A percentile compares a stretch with the other conserved stretches of the same genome.
These are phyloP conservation scores for Drosophila tropicalis DNA, from an alignment of 1,140 invertebrate species.

Conservation along the genomic window DNA sequence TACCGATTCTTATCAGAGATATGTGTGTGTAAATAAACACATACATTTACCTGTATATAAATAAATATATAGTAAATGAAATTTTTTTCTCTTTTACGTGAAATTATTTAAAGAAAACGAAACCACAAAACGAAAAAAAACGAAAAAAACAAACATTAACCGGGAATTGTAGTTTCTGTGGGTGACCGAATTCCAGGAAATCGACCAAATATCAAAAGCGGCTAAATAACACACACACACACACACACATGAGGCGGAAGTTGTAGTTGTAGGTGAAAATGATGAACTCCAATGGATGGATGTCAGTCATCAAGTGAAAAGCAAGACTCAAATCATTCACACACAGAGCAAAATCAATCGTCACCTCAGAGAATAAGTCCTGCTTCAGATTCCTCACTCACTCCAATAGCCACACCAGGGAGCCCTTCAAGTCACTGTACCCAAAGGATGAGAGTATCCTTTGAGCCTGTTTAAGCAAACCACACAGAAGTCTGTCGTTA, in stretches of 20 bases:
- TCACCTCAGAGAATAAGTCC: constrained; percentile 12
- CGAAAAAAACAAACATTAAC: constrained; percentile 75
- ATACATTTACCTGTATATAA: constrained; percentile 45
- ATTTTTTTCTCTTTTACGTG: constrained; percentile 38
- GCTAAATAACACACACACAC: constrained; percentile 39
- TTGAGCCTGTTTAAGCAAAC: too few relatives aligned
- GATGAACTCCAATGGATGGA: constrained; percentile 11
- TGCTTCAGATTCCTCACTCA: not conserved
- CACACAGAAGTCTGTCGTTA: not conserved
- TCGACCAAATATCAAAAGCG: constrained; percentile 68
- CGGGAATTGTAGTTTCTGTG: constrained; percentile 65
- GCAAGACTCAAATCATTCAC: constrained; percentile 13
- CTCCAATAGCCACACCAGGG: too few relatives aligned
- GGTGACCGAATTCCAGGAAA: constrained; percentile 74
- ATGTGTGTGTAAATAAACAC: constrained; percentile 38
- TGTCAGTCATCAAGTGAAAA: constrained; percentile 59
- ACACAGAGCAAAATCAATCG: constrained; percentile 59
- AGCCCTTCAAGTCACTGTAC: too few relatives aligned
- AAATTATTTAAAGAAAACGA: constrained; percentile 73
- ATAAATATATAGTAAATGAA: constrained; percentile 39
- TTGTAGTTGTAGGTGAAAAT: constrained; percentile 36
- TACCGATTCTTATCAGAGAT: constrained; percentile 58
- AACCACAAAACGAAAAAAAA: constrained; percentile 37
- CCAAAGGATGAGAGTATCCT: too few relatives aligned
- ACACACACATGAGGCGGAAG: constrained; percentile 51